phyloP scores from a whole-genome alignment of 1,140 invertebrate genomes.

The Andricus grossulariae region DNA sequence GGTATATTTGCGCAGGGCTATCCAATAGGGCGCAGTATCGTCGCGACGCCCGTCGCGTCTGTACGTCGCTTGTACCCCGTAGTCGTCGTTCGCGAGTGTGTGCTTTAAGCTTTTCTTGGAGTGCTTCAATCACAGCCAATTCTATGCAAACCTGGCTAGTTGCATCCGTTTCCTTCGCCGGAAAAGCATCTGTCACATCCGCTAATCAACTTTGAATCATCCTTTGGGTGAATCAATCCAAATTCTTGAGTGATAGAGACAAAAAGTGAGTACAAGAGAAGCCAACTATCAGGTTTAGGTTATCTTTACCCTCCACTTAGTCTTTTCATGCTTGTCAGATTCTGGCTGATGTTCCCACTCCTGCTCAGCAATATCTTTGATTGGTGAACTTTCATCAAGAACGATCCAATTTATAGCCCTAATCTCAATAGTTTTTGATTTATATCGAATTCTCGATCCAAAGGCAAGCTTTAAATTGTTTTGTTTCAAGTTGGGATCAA shows the following conservation, averaged over 20 bases:
- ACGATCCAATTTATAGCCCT: too few species aligned
- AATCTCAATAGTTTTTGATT: too few species aligned
- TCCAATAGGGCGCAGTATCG: conserved; percentile 75
- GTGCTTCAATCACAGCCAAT: conserved; percentile 1
- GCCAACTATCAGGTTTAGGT: neutral
- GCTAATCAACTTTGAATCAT: neutral
- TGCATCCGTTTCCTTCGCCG: neutral
- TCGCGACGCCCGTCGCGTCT: conserved; percentile 62
- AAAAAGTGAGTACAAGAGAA: conserved; percentile 8
- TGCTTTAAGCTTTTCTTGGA: conserved; percentile 29
- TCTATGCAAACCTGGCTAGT: neutral
- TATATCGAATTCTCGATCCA: too few species aligned
- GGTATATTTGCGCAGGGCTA: conserved; percentile 76
- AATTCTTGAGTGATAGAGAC: neutral
- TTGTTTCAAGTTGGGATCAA: too few species aligned
- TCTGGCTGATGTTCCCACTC: conserved; percentile 12
- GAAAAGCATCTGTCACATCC: neutral
- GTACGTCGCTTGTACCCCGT: conserved; percentile 45
- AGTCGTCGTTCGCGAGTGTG: conserved; percentile 38
- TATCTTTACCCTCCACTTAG: conserved; percentile 3
- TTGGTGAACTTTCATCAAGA: too few species aligned
- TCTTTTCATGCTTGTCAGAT: conserved; percentile 10
- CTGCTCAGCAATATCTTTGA: neutral
- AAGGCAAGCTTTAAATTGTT: too few species aligned
- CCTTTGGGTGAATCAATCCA: neutral